Conservation (phyloP, 2,797 vertebrate species). For the Melanotaenia boesemani region DNA sequence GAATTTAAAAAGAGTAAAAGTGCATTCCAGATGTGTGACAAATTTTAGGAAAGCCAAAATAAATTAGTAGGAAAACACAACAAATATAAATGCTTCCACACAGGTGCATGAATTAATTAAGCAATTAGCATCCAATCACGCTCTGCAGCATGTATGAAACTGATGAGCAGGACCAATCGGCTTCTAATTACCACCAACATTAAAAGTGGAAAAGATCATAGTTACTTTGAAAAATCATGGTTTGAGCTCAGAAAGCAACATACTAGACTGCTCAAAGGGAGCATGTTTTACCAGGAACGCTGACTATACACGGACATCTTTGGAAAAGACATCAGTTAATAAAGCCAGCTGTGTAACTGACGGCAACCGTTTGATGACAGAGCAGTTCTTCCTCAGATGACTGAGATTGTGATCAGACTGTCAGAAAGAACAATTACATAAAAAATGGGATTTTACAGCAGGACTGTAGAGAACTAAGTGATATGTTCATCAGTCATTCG, state of each 20-base stretch:
- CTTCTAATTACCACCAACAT: not conserved
- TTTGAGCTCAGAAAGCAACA: not conserved
- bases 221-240: not conserved
- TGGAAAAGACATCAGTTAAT: not conserved
- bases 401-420: not conserved
- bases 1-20: not conserved
- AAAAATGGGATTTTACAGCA: not conserved
- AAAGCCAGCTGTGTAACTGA: not conserved
- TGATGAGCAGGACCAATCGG: not conserved
- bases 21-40: no score
- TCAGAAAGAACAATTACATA: constrained; percentile 3
- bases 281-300: not conserved
- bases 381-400: constrained; percentile 8
- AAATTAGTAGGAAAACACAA: not conserved
- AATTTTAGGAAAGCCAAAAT: not conserved
- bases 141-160: not conserved
- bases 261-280: not conserved
- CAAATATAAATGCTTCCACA: constrained; percentile 1
- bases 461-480: not conserved
- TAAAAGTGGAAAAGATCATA: not conserved
- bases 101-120: not conserved
- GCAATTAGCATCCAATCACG: constrained; percentile 1
- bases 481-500: not conserved
- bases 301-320: not conserved
- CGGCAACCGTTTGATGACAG: not conserved